Conservation (phyloP, 2,888 invertebrate genomes). For the Chironomus riparius region DNA sequence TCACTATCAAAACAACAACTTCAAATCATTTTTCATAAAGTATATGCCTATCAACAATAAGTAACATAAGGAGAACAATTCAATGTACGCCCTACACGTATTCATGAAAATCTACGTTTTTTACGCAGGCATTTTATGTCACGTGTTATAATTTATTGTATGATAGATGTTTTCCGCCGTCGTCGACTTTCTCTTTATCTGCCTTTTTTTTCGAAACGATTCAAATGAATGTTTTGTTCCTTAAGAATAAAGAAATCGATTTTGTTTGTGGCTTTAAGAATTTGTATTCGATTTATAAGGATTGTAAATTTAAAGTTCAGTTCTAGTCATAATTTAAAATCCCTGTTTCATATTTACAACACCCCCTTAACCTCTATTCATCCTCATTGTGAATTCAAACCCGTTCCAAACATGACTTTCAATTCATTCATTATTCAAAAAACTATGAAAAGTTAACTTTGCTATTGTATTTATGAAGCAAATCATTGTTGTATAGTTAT, state of each 20-base stretch:
- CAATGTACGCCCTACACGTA: background rate
- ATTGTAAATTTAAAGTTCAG: no score
- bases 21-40: background rate
- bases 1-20: no score
- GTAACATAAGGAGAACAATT: background rate
- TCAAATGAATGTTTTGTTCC: no score
- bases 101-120: background rate
- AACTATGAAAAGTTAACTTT: constrained; percentile 1
- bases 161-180: constrained; percentile 23
- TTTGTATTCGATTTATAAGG: no score
- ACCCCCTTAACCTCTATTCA: no score
- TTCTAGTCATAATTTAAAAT: no score
- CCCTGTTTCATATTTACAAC: no score
- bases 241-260: no score
- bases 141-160: constrained; percentile 23
- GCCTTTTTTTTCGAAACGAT: no score
- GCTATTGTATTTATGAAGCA: background rate
- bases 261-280: no score
- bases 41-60: background rate
- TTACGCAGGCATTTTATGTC: constrained; percentile 16
- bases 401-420: background rate
- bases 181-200: background rate
- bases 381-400: no score
- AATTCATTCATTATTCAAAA: constrained; percentile 20
- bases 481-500: background rate